A percentile compares a stretch with the other conserved stretches of the same genome.
Evolutionary conservation across 2,888 invertebrate genomes (phyloP).

Genomic region (Polietes domitor): DNA sequence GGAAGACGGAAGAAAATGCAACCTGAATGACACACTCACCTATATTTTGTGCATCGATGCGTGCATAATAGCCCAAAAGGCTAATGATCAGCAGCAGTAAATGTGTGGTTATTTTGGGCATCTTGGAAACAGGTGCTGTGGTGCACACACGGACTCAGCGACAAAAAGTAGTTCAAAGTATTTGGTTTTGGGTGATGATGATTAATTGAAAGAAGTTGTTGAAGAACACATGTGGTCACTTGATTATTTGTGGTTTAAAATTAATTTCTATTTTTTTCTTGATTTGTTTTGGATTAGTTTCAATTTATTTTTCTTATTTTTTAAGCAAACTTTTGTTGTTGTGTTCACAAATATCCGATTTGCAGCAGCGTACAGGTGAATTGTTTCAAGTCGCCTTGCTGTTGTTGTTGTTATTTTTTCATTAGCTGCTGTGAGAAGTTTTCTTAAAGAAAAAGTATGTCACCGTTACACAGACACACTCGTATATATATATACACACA

Average conservation of each 20-base stretch:
- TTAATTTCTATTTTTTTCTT: not conserved
- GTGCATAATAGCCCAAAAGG: slow-evolving; percentile 71
- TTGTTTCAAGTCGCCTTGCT: slow-evolving; percentile 11
- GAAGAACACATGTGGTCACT: slow-evolving; percentile 15
- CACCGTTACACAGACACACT: slow-evolving; percentile 69
- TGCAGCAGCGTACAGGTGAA: slow-evolving; percentile 61
- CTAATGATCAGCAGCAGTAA: slow-evolving; percentile 71
- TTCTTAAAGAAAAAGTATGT: slow-evolving; percentile 70
- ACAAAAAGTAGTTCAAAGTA: not conserved
- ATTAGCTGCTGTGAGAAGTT: slow-evolving; percentile 53
- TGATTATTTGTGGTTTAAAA: not conserved
- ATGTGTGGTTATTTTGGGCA: slow-evolving; percentile 69
- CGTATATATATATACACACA: too few species aligned
- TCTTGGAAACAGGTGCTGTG: slow-evolving; percentile 37
- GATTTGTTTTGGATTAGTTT: not conserved
- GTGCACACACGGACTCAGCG: not conserved
- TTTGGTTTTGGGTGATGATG: not conserved
- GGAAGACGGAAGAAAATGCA: slow-evolving; percentile 3
- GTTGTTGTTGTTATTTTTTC: slow-evolving; percentile 20
- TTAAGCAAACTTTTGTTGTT: slow-evolving; percentile 6
- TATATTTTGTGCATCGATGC: slow-evolving; percentile 78
- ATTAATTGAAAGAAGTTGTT: slow-evolving; percentile 1
- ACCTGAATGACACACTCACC: slow-evolving; percentile 76
- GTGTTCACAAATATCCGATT: not conserved
- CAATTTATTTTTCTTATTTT: not conserved